phyloP scores from a whole-genome alignment of 2,888 invertebrate species.

The Drosophila ochracea region DNA sequence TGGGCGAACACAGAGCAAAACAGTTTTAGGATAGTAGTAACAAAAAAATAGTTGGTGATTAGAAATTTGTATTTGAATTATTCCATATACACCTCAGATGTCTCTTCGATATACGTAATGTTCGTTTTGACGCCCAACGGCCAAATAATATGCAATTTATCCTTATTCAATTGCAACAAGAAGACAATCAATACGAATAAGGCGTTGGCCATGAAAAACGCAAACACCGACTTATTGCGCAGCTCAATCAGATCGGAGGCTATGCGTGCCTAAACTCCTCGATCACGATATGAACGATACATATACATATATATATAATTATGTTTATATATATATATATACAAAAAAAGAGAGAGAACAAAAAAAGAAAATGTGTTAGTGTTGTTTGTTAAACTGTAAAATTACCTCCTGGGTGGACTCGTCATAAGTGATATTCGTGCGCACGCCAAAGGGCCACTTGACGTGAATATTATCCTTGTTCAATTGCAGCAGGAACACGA shows the following conservation, averaged over 20 bases:
- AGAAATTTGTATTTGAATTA: conserved; percentile 53
- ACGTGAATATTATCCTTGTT: conserved; percentile 98
- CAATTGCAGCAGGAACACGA: conserved; percentile 98
- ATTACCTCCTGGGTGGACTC: conserved; percentile 96
- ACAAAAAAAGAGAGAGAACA: conserved; percentile 68
- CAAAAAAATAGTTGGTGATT: conserved; percentile 28
- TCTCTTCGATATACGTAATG: conserved; percentile 96
- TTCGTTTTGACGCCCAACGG: conserved; percentile 97
- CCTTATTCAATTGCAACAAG: conserved; percentile 99
- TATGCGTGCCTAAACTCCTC: conserved; percentile 90
- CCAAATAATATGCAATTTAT: conserved; percentile 98
- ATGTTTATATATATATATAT: conserved; percentile 24
- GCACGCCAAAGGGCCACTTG: conserved; percentile 98
- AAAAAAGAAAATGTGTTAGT: conserved; percentile 84
- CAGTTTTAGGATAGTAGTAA: conserved; percentile 48
- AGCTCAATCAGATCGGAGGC: conserved; percentile 96
- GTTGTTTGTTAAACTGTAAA: conserved; percentile 64
- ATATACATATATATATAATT: conserved; percentile 18
- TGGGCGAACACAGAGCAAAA: conserved; percentile 66
- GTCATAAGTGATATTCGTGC: conserved; percentile 96
- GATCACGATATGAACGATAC: conserved; percentile 18
- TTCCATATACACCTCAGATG: conserved; percentile 90
- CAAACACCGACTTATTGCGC: conserved; percentile 98
- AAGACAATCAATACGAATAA: conserved; percentile 99
- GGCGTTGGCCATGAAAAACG: conserved; percentile 99